phyloP scores from a whole-genome alignment of 2,888 invertebrate genomes.

The Chironomus tentans region DNA sequence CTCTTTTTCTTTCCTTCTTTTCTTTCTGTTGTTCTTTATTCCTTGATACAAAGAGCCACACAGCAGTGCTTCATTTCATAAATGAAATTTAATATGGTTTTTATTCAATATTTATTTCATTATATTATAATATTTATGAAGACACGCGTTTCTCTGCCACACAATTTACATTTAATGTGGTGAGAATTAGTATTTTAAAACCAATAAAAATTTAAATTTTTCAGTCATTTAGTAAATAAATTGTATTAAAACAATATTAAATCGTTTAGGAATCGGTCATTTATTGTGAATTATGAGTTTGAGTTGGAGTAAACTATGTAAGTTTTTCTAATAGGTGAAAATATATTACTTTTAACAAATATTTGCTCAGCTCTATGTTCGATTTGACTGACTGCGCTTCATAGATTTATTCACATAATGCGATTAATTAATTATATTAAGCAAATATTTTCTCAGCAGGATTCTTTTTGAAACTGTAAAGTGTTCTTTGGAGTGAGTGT shows the following conservation, averaged over 20 bases:
- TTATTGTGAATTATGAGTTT: background rate
- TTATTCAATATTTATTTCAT: constrained; percentile 26
- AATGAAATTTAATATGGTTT: constrained; percentile 27
- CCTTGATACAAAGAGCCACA: constrained; percentile 9
- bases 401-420: too few relatives aligned
- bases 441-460: too few relatives aligned
- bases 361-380: too few relatives aligned
- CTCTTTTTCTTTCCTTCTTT: too few relatives aligned
- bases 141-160: constrained; percentile 25
- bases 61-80: constrained; percentile 19
- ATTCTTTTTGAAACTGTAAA: too few relatives aligned
- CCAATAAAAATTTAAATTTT: constrained; percentile 27
- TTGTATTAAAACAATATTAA: constrained; percentile 17
- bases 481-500: too few relatives aligned
- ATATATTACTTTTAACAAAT: too few relatives aligned
- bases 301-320: background rate
- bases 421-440: too few relatives aligned
- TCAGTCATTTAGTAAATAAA: constrained; percentile 25
- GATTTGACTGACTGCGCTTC: too few relatives aligned
- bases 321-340: background rate
- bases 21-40: background rate
- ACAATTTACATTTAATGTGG: constrained; percentile 26
- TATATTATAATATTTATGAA: constrained; percentile 27
- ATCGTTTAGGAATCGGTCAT: background rate
- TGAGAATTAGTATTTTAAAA: constrained; percentile 28